Evolutionary conservation across 37 sponge, comb jelly and placozoan species (phyloP), one percentile per base, ranked within the genome.

Genomic region (Tethya wilhelma): DNA sequence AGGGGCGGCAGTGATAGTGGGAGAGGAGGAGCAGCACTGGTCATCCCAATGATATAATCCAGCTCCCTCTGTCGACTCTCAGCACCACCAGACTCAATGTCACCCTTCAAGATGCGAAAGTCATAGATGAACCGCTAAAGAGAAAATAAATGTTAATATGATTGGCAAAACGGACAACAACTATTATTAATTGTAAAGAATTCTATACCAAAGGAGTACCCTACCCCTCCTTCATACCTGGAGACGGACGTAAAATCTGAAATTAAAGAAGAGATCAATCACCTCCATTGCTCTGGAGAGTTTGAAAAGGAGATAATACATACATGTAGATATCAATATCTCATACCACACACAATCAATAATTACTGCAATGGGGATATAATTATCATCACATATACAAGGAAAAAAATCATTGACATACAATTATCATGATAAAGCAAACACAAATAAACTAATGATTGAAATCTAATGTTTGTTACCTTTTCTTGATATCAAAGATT

Each of bases 231-330:
- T 14, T 49, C 53, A 19, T 14, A 49, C 53, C 53, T 85, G 78
- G 26, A 89, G 83, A 32, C 89, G 59, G 29, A 89, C 8, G 44
- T 89, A 82, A 60, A 89, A 83, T 2, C 89, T 79, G 55, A 83
- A 89, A 69, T 89, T 89, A 79, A 89, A 83, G 66, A 89, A 75
- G 28, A 89, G 63, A 26, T 89, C 89, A 33, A 85, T 23, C 38
- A 89, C 82, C 71, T 82, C 73, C 79, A 89, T 83, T 9, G 69
- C 83, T 62, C 82, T 87, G 75, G n/a, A n/a, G n/a, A n/a, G n/a
- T n/a, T n/a, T n/a, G n/a, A 17, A 64, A 4, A 2, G 17, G 34
- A 4, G 33, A 14, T 19, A 49, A 49, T 14, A 49, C 53, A 14
- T 20, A 33, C n/a, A n/a, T n/a, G n/a, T n/a, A n/a, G n/a, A n/a